Percentiles rank a stretch among this genome's conserved stretches.
These are phyloP conservation scores for Meriones psammophilus DNA, from an alignment of 2,797 vertebrate species.

Conservation along the genomic window DNA sequence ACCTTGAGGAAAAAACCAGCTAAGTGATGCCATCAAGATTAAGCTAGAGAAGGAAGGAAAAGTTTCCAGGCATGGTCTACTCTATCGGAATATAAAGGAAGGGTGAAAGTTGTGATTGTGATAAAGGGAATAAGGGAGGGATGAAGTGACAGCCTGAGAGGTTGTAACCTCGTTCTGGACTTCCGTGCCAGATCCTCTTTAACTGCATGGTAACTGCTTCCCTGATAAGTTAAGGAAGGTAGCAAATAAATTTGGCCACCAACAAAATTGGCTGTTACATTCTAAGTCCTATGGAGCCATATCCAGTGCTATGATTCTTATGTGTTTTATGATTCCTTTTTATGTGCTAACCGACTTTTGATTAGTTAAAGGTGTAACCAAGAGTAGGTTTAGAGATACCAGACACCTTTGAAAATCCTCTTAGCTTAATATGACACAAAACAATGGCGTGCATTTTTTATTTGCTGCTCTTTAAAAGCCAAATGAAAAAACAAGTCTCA, in stretches of 20 bases:
- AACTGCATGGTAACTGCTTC: background rate
- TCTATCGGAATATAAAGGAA: background rate
- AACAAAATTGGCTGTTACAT: background rate
- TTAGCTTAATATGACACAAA: background rate
- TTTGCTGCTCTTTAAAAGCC: background rate
- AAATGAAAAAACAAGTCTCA: background rate
- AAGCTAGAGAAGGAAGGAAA: background rate
- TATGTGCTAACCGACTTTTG: background rate
- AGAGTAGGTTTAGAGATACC: background rate
- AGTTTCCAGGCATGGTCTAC: background rate
- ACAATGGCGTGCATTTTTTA: background rate
- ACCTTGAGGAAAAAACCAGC: background rate
- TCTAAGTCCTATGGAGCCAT: background rate
- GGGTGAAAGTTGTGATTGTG: background rate
- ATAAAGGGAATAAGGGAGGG: background rate
- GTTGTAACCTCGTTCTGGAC: background rate
- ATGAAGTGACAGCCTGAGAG: background rate
- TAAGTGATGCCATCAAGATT: too few relatives aligned
- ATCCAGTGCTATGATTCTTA: background rate
- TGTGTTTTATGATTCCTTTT: background rate
- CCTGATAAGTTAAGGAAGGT: background rate
- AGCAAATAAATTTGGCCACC: background rate
- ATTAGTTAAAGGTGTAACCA: background rate
- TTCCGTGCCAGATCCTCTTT: background rate
- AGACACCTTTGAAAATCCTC: background rate